Base-by-base conservation (phyloP, 2,797 vertebrate species). In the Micromesistius poutassou region DNA sequence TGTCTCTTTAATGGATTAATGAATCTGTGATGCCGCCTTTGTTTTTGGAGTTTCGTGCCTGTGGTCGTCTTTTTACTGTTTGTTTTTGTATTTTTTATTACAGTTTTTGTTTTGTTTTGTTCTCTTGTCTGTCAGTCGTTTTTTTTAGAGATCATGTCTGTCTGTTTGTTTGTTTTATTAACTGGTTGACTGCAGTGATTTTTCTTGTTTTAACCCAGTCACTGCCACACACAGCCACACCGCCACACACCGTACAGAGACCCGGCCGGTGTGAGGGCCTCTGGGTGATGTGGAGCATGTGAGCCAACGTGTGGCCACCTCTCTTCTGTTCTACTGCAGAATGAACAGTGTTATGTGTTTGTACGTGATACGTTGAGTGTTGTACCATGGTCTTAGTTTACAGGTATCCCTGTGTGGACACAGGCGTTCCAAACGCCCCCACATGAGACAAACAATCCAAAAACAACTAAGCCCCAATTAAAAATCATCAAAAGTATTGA, bases 11-110 rank as follows among this genome's bases (percentile, higher is more conserved):
- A 62, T 62, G n/a, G n/a, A 62, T 78, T n/a, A 82, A 86, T 90
- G 86, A 93, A 91, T 89, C 86, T 79, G 85, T 85, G 55, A 86
- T 85, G 86, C 84, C 83, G 82, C 84, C 84, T 87, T 92, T 90
- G 83, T 87, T 92, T 92, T 90, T 89, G 89, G 80, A 88, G 87
- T 92, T 91, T 81, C 75, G 89, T 92, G 89, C 90, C 90, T 93
- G 91, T 91, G 88, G 76, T 79, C 88, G 19, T 35, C 86, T 76
- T 80, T 76, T 35, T 25, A 19, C 62, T 12, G 42, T 10, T 80
- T 78, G 81, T 82, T 75, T 68, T 75, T 28, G 66, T 62, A 75
- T 72, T 75, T 75, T 71, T 72, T 75, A 74, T 71, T 55, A 74
- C 30, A 13, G 79, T 40, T 50, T 50, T 50, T 6, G 25, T 55